Percentiles rank a stretch among this genome's conserved stretches.
Evolutionary conservation across 2,113 vertebrate genomes (phyloP).

Genomic region (Zosterops borbonicus): DNA sequence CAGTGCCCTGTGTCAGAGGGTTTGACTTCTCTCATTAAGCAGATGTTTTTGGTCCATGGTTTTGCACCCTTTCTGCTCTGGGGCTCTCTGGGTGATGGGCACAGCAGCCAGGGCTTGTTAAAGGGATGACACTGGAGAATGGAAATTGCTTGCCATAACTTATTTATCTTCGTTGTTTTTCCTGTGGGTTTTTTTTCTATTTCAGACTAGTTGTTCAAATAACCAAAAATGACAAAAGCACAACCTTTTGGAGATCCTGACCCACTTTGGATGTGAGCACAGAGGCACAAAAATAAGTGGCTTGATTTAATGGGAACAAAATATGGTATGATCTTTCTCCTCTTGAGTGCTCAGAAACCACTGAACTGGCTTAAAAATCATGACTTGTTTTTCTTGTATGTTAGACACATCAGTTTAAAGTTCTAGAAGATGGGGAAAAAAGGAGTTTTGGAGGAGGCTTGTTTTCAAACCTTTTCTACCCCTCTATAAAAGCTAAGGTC

Average conservation of each 20-base stretch:
- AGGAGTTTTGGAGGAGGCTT: background rate
- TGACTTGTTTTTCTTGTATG: background rate
- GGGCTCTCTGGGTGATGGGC: background rate
- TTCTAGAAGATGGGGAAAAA: background rate
- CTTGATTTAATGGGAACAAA: background rate
- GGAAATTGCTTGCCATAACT: background rate
- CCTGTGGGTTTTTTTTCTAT: background rate
- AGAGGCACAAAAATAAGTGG: background rate
- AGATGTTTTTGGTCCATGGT: background rate
- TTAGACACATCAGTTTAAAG: background rate
- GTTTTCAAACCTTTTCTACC: background rate
- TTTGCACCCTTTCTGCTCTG: fast-evolving
- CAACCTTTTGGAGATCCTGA: background rate
- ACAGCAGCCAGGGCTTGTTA: background rate
- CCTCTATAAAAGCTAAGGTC: background rate
- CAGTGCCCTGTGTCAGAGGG: background rate
- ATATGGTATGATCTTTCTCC: background rate
- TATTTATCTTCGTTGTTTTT: background rate
- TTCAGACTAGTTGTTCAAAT: background rate
- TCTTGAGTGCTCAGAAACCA: background rate
- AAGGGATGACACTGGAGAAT: background rate
- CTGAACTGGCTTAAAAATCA: background rate
- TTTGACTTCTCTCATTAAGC: background rate
- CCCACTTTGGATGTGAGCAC: background rate
- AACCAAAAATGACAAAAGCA: background rate